Base-by-base conservation (phyloP, 2,797 vertebrate genomes). In the Danio albolineatus region DNA sequence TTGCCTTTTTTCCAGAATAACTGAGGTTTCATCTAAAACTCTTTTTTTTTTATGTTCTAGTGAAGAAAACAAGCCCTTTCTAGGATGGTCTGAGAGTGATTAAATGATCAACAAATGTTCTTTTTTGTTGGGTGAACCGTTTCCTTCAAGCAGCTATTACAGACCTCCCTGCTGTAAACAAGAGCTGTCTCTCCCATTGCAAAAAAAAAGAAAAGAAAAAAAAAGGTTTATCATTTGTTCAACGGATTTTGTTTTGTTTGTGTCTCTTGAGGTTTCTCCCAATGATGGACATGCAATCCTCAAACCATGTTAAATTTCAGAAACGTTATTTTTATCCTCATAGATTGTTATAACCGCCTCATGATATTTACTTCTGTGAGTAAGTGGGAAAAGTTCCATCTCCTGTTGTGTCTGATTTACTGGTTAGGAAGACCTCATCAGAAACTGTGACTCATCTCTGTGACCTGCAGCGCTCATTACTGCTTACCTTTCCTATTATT, bases 391-490 rank as follows among this genome's bases (percentile, higher is more conserved):
- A 48, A 19, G 19, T 43, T 76, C 17, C 49, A 56, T 39, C 48
- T 65, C 19, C 53, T 69, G 64, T 66, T 57, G 7, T 38, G 14
- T 16, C 54, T 71, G 19, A 43, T 79, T 70, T 79, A 44, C 38
- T 39, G 19, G 13, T 49, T 49, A 12, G 36, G 10, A 10, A 72
- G 70, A 56, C 43, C 75, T 77, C 43, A 78, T 60, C 56, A 70
- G 44, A 43, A 64, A 21, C 49, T 54, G 60, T 72, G 67, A 70
- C 28, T 79, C 48, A 72, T 46, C 38, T 43, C 36, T 9, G 10
- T 64, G 77, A 62, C 67, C 67, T 62, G 67, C 39, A 56, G 57
- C 0, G 38, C 57, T 71, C 62, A 67, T 64, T 62, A 53, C 56
- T 12, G 19, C 16, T 19, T 70, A 56, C 36, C n/a, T 41, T 72